phyloP scores from a whole-genome alignment of 2,888 invertebrate species.

The Nezara viridula region DNA sequence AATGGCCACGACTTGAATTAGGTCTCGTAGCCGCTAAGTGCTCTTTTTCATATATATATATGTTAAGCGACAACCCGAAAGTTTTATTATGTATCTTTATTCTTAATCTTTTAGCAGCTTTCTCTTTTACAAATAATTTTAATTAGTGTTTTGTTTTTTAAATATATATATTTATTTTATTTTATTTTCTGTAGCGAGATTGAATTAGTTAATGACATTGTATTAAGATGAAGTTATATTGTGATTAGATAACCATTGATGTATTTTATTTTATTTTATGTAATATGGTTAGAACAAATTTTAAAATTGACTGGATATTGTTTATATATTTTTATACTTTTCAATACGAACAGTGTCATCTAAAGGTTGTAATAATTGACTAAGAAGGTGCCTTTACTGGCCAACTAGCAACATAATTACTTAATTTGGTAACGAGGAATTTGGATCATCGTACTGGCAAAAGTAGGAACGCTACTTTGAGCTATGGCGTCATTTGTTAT shows the following conservation, averaged over 20 bases:
- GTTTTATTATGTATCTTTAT: constrained; percentile 24
- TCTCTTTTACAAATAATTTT: constrained; percentile 1
- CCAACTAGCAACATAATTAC: not conserved
- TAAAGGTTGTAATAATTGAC: constrained; percentile 13
- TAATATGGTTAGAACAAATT: not conserved
- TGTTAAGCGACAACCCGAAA: not conserved
- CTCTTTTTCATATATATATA: not conserved
- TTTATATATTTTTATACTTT: constrained; percentile 49
- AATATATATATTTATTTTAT: not conserved
- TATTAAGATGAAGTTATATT: not conserved
- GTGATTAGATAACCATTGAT: not conserved
- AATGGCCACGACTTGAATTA: not conserved
- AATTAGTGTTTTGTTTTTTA: not conserved
- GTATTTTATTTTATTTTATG: constrained; percentile 4
- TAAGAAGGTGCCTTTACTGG: not conserved
- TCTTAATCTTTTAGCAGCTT: not conserved
- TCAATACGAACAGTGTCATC: constrained; percentile 25
- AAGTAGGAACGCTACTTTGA: not conserved
- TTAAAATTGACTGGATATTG: constrained; percentile 40
- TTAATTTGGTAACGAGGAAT: not conserved
- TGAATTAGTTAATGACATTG: not conserved
- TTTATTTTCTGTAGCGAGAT: not conserved
- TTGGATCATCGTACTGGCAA: not conserved
- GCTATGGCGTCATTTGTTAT: not conserved
- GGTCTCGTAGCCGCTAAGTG: constrained; percentile 18